Percentiles rank a stretch among this genome's conserved stretches.
Conservation (phyloP, 2,113 vertebrate genomes). For the Vireo altiloquus region DNA sequence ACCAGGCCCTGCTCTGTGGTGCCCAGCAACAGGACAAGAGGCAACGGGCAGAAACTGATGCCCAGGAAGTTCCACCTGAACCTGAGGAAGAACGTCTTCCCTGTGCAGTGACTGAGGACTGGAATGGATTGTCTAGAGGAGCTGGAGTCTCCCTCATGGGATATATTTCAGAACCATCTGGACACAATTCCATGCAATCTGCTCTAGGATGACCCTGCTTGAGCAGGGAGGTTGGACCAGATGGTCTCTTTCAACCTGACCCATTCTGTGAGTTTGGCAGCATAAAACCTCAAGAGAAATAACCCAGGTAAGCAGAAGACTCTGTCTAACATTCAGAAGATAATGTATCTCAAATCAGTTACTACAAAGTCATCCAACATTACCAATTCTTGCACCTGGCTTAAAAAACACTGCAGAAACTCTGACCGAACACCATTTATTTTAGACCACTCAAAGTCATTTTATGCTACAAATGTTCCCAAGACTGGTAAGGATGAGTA, state of each 20-base stretch:
- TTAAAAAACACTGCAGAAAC: not conserved
- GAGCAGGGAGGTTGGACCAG: not conserved
- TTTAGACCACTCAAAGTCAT: not conserved
- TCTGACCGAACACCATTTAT: rapidly evolving
- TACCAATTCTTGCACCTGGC: not conserved
- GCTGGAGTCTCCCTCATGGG: not conserved
- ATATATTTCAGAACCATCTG: not conserved
- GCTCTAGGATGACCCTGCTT: not conserved
- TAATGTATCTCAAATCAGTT: not conserved
- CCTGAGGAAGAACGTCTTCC: not conserved
- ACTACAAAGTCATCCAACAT: not conserved
- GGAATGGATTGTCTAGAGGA: not conserved
- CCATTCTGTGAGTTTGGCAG: not conserved
- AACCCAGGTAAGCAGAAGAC: not conserved
- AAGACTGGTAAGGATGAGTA: not conserved
- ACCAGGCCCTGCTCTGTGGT: not conserved
- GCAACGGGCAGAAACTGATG: not conserved
- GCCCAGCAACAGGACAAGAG: not conserved
- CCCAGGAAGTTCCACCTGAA: not conserved
- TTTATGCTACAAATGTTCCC: not conserved
- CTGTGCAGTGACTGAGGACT: rapidly evolving
- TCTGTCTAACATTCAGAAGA: not conserved
- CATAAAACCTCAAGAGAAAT: not conserved
- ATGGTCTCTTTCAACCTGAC: not conserved
- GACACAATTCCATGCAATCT: not conserved